Base-by-base conservation (phyloP, 2,113 vertebrate species). In the Physeter macrocephalus region DNA sequence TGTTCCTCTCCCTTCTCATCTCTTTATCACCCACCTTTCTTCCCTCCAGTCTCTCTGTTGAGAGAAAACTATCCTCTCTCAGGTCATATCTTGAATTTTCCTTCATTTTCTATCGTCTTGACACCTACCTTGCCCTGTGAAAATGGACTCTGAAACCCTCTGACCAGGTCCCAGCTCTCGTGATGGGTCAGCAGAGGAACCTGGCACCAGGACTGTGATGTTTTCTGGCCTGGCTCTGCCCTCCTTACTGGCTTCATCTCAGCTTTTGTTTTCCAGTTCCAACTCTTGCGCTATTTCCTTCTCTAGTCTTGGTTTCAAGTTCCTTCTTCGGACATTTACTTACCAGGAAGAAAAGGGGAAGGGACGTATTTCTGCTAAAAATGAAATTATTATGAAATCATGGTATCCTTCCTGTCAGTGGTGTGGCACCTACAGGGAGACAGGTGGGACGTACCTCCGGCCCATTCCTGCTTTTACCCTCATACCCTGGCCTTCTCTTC, bases 281-380 rank as follows among this genome's bases (percentile, higher is more conserved):
- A 96, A 15, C 25, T 61, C 31, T 82, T 54, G 21, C 18, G 3
- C 31, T 64, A 13, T 74, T 75, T 94, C 78, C 31, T 74, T 89
- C 89, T 57, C 71, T 69, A 83, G 21, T 71, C 62, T 93, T 92
- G 9, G 8, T 57, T 83, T 92, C 25, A 13, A 20, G 6, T 92
- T 92, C 69, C 83, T 87, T 81, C 66, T 86, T 93, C 15, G 31
- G 75, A 83, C 62, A 78, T n/a, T 67, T 69, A 57, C 41, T 57
- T 85, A 75, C 54, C 41, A 62, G 62, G 62, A 97, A 94, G 18
- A 87, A 78, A 66, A 67, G 20, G 10, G 14, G 46, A 39, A 84
- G 54, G 59, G 59, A 69, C 49, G 12, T 14, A 3, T 62, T 67
- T 95, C 41, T 74, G 39, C 23, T 15, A 46, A 93, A 82, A 74